Evolutionary conservation across 2,113 vertebrate species (phyloP).

Genomic region (Spheniscus mendiculus): DNA sequence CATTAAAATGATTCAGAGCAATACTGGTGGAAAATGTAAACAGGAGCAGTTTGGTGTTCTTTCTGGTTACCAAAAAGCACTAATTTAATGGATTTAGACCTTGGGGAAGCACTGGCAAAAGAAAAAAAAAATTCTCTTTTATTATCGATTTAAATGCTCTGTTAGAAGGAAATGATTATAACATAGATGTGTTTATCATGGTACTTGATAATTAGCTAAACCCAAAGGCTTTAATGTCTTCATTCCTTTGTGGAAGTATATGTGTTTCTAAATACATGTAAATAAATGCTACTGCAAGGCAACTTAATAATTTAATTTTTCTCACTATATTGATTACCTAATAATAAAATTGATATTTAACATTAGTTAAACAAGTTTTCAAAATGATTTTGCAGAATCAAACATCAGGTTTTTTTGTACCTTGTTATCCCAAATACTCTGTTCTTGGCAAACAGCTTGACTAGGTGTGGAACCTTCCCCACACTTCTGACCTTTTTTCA

Average conservation of each 20-base stretch:
- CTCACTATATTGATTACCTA: neutral
- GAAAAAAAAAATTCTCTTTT: neutral
- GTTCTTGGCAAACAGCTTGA: neutral
- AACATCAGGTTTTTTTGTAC: neutral
- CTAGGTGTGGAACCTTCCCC: neutral
- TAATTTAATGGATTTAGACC: neutral
- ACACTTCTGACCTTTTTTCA: neutral
- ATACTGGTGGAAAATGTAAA: neutral
- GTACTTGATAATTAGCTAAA: neutral
- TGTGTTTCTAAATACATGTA: neutral
- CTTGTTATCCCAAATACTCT: neutral
- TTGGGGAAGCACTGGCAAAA: neutral
- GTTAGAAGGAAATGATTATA: neutral
- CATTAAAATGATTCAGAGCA: neutral
- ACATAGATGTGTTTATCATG: neutral
- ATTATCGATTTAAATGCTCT: neutral
- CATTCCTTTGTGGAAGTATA: neutral
- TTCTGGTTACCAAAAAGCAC: neutral
- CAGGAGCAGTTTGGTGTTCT: neutral
- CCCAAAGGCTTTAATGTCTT: neutral
- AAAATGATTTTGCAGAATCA: neutral
- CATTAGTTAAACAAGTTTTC: neutral
- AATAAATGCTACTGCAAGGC: neutral
- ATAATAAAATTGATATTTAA: neutral
- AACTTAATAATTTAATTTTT: neutral